Evolutionary conservation across 2,797 vertebrate species (phyloP).

Genomic region (Gorsachius magnificus): DNA sequence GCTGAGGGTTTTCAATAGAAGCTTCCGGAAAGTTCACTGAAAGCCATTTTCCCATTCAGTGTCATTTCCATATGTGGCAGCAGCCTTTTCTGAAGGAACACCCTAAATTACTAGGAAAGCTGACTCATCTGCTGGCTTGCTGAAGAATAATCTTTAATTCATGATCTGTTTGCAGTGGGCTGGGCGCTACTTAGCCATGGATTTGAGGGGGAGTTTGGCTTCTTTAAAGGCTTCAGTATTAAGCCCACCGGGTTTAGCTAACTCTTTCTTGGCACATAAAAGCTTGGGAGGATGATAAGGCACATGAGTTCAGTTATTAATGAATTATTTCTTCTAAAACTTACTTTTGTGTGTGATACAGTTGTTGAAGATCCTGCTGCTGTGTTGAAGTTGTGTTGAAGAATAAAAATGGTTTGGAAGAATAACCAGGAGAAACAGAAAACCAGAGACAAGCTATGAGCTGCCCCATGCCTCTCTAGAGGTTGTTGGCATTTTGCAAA

Average conservation of each 20-base stretch:
- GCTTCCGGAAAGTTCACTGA: neutral
- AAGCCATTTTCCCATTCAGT: conserved; percentile 18
- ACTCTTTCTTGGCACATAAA: neutral
- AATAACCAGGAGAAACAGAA: neutral
- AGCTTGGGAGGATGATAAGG: neutral
- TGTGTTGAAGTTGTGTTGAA: neutral
- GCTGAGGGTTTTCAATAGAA: neutral
- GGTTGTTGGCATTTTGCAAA: neutral
- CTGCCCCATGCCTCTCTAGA: neutral
- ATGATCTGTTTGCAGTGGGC: neutral
- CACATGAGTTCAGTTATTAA: neutral
- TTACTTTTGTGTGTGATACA: neutral
- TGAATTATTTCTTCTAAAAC: neutral
- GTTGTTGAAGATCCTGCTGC: neutral
- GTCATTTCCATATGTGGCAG: neutral
- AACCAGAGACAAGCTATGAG: neutral
- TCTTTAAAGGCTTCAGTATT: conserved; percentile 14
- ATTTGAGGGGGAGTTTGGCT: neutral
- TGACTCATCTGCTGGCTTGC: conserved; percentile 42
- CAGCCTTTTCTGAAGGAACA: conserved; percentile 26
- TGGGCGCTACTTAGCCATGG: neutral
- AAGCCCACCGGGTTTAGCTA: neutral
- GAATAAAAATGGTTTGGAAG: neutral
- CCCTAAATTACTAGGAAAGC: neutral
- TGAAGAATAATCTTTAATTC: conserved; percentile 43